Base-by-base conservation (phyloP, 23 tunicate genomes). In the Ascidia mentula region DNA sequence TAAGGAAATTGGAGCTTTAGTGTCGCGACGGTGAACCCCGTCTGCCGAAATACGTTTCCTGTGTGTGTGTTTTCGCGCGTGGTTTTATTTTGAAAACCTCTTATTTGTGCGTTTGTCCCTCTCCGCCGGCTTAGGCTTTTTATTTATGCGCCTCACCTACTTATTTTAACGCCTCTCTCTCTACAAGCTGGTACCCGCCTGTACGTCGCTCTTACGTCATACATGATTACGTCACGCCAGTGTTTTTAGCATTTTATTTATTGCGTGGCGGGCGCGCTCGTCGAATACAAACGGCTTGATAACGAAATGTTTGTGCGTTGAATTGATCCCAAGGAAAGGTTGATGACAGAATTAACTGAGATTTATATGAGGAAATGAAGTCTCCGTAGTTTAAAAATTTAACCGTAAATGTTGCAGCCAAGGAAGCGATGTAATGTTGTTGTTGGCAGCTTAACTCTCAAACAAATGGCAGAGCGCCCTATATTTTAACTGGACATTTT, bases 201-300 rank as follows among this genome's bases (percentile, higher is more conserved):
- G 22, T 26, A 53, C 65, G 65, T 53, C 65, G 65, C 28, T 1
- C 22, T 53, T 53, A 53, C 65, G 65, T 53, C 65, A 53, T 53
- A 3, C 4, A 53, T 53, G 65, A 53, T 53, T 53, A 53, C 65
- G 65, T 53, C 65, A 53, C 65, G 65, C 65, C 65, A 53, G 65
- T 53, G 65, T 53, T 53, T 53, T 53, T 53, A 53, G 65, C 65
- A 20, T 53, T 53, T 53, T 53, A 53, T 53, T 53, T 53, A 53
- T 53, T 53, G 65, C 65, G 65, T 53, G 65, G 65, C 65, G 22
- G 65, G 65, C 65, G 65, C 65, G 65, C 24, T 53, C 24, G 65
- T 53, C 65, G 65, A 53, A 53, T 53, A 53, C 65, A 53, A 53
- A 53, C 65, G 24, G 65, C 65, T 53, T 53, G 65, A 53, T n/a